phyloP scores from a whole-genome alignment of 1,140 invertebrate species.

The Hycleus cichorii region DNA sequence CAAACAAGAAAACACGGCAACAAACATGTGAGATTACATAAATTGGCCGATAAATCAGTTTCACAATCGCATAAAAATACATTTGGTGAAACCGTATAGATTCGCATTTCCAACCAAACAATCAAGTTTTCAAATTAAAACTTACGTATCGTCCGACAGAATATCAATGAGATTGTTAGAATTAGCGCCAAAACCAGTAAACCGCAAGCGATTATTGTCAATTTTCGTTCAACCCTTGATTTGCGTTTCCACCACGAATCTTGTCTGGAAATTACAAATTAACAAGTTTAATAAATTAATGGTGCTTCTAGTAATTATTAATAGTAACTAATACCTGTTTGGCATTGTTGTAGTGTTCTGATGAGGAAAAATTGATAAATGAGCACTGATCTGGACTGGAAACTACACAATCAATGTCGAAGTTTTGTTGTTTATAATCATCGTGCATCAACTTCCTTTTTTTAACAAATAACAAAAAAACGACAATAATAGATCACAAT shows the following conservation, averaged over 20 bases:
- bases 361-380: not conserved
- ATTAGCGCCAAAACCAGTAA: not conserved
- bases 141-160: constrained; percentile 2
- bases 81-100: not conserved
- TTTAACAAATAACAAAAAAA: too few relatives aligned
- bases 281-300: not conserved
- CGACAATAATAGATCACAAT: too few relatives aligned
- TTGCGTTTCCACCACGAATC: constrained; percentile 13
- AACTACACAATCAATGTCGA: not conserved
- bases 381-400: not conserved
- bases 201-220: not conserved
- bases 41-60: not conserved
- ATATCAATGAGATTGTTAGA: constrained; percentile 1
- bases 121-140: not conserved
- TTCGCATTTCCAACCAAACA: not conserved
- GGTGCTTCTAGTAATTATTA: not conserved
- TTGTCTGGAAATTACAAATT: not conserved
- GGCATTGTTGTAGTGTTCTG: not conserved
- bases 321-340: constrained; percentile 1
- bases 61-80: not conserved
- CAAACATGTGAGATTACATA: too few relatives aligned
- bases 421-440: constrained; percentile 1
- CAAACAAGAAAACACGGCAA: too few relatives aligned
- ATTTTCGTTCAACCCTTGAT: constrained; percentile 2
- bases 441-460: not conserved